A percentile compares a stretch with the other conserved stretches of the same genome.
Evolutionary conservation across 2,113 vertebrate species (phyloP).

Genomic region (Glaucidium brasilianum): DNA sequence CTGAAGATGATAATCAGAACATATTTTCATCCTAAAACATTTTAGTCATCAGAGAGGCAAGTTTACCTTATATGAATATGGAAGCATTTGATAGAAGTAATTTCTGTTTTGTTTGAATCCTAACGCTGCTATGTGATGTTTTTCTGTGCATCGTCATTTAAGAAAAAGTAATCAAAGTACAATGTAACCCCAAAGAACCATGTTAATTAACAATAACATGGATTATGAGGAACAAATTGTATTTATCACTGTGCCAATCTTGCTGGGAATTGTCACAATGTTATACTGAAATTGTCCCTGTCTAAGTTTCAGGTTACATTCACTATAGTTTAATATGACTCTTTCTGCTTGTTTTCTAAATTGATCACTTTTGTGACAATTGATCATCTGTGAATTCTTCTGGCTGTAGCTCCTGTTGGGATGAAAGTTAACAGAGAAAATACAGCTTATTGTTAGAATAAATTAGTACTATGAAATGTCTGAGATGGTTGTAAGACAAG

Average conservation of each 20-base stretch:
- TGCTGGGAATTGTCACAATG: not conserved
- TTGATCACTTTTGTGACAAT: not conserved
- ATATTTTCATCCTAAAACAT: not conserved
- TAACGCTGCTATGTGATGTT: not conserved
- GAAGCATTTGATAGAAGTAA: not conserved
- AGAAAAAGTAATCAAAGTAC: not conserved
- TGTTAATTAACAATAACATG: not conserved
- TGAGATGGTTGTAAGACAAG: not conserved
- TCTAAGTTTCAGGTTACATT: not conserved
- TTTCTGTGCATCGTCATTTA: not conserved
- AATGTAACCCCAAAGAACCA: not conserved
- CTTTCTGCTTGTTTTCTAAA: not conserved
- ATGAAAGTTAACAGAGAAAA: not conserved
- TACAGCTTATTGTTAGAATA: not conserved
- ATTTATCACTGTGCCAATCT: not conserved
- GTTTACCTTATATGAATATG: not conserved
- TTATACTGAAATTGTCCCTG: not conserved
- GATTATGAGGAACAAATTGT: not conserved
- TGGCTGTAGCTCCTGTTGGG: not conserved
- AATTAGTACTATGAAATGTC: not conserved
- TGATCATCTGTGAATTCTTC: not conserved
- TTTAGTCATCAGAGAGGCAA: not conserved
- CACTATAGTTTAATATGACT: not conserved
- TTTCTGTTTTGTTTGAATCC: not conserved
- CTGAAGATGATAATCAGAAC: not conserved